Evolutionary conservation across 1,140 invertebrate species (phyloP).

Genomic region (Penaeus vannamei): DNA sequence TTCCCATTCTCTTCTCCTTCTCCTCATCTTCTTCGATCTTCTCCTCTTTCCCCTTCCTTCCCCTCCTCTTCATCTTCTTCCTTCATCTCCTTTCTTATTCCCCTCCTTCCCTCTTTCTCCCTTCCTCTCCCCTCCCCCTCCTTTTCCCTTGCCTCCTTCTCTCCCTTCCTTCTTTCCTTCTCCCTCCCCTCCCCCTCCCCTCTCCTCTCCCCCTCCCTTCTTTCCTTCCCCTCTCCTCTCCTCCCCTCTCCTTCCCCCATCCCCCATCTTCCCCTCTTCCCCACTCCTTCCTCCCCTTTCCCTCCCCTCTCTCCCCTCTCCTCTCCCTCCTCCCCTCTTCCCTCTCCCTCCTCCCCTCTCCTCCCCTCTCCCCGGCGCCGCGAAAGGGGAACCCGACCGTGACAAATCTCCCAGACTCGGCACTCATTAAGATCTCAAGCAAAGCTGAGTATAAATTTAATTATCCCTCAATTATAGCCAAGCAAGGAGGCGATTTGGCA

Average conservation of each 20-base stretch:
- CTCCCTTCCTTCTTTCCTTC: background rate
- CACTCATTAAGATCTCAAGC: slow-evolving; percentile 43
- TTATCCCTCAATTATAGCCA: slow-evolving; percentile 41
- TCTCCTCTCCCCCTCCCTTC: background rate
- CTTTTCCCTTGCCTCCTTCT: background rate
- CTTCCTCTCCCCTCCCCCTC: background rate
- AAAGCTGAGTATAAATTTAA: slow-evolving; percentile 42
- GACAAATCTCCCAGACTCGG: slow-evolving; percentile 42
- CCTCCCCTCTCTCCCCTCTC: background rate
- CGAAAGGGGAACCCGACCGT: background rate
- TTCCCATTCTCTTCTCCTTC: background rate
- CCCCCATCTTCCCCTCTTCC: background rate
- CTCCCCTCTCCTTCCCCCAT: too few species aligned
- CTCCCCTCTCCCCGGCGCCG: background rate
- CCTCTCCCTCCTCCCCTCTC: background rate
- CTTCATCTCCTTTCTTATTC: background rate
- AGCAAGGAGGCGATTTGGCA: slow-evolving; percentile 27
- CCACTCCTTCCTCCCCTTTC: background rate
- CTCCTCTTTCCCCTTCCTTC: background rate
- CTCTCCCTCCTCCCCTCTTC: background rate
- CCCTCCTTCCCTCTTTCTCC: background rate
- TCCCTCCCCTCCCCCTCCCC: background rate
- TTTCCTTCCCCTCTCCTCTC: background rate
- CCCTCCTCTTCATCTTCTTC: background rate
- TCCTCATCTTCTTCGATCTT: background rate